A percentile compares a stretch with the other conserved stretches of the same genome.
Evolutionary conservation across 2,888 invertebrate genomes (phyloP).

Genomic region (Argynnis bischoffii): DNA sequence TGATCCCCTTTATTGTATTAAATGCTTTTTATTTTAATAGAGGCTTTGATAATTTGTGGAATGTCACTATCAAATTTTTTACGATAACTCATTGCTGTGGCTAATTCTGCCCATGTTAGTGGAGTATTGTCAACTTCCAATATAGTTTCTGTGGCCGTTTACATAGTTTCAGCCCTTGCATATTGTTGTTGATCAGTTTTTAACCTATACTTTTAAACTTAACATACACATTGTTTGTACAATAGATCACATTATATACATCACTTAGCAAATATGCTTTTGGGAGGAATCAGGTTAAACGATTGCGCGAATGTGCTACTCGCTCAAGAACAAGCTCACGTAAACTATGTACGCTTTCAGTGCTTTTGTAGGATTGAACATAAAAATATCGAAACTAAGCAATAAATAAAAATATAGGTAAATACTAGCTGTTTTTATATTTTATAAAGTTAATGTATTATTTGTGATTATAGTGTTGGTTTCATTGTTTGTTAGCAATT

Average conservation of each 20-base stretch:
- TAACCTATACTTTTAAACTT: slow-evolving; percentile 11
- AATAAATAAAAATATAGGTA: not conserved
- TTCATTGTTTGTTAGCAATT: slow-evolving; percentile 6
- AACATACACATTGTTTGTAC: slow-evolving; percentile 20
- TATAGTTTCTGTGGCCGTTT: slow-evolving; percentile 19
- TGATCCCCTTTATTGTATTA: slow-evolving; percentile 26
- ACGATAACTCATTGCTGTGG: slow-evolving; percentile 33
- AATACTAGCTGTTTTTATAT: slow-evolving; percentile 1
- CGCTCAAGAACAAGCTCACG: slow-evolving; percentile 21
- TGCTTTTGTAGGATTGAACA: slow-evolving; percentile 22
- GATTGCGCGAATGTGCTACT: slow-evolving; percentile 25
- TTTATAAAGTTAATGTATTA: slow-evolving; percentile 1
- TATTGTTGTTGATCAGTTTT: slow-evolving; percentile 24
- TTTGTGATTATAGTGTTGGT: slow-evolving; percentile 1
- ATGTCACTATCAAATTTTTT: slow-evolving; percentile 34
- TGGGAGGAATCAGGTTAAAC: slow-evolving; percentile 11
- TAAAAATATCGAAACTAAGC: slow-evolving; percentile 2
- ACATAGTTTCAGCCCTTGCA: slow-evolving; percentile 21
- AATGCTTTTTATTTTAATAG: slow-evolving; percentile 34
- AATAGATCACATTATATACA: slow-evolving; percentile 17
- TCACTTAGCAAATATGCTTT: slow-evolving; percentile 23
- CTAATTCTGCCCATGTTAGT: slow-evolving; percentile 29
- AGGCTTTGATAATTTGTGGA: slow-evolving; percentile 35
- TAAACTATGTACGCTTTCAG: slow-evolving; percentile 17
- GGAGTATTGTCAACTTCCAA: slow-evolving; percentile 16